Evolutionary conservation across 2,888 invertebrate genomes (phyloP).

Genomic region (Philopedon plagiatum): DNA sequence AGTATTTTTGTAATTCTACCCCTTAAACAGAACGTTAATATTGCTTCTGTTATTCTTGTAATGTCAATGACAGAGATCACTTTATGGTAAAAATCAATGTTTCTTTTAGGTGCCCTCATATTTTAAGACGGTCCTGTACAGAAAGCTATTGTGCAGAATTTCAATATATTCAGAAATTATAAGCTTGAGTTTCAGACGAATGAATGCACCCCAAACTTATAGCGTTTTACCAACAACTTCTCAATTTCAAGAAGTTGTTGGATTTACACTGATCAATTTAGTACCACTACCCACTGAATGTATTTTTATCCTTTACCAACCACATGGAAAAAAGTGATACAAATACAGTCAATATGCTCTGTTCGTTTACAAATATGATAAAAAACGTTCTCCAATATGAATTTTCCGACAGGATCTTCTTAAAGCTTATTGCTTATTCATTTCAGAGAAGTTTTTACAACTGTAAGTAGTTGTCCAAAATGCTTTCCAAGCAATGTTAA

Average conservation of each 20-base stretch:
- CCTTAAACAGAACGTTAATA: constrained; percentile 10
- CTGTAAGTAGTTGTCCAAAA: constrained; percentile 39
- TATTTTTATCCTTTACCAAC: too few species aligned
- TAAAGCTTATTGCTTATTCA: constrained; percentile 3
- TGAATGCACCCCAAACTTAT: too few species aligned
- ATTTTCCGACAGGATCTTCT: not conserved
- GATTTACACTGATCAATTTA: too few species aligned
- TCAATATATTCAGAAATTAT: not conserved
- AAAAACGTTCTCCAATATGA: not conserved
- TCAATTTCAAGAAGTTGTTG: too few species aligned
- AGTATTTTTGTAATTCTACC: constrained; percentile 37
- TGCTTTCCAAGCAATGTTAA: constrained; percentile 17
- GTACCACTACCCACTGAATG: too few species aligned
- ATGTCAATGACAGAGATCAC: constrained; percentile 42
- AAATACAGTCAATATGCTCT: too few species aligned
- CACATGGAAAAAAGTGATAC: too few species aligned
- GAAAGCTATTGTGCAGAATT: not conserved
- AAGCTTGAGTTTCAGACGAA: too few species aligned
- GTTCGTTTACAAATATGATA: too few species aligned
- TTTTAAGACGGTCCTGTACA: not conserved
- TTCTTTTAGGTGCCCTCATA: constrained; percentile 4
- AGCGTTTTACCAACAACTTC: too few species aligned
- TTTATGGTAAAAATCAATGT: constrained; percentile 1
- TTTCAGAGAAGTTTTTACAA: constrained; percentile 9
- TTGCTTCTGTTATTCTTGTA: constrained; percentile 35